A percentile compares a stretch with the other conserved stretches of the same genome.
These are phyloP conservation scores for Andrena cerasifolii DNA, from an alignment of 1,140 invertebrate genomes.

Conservation along the genomic window DNA sequence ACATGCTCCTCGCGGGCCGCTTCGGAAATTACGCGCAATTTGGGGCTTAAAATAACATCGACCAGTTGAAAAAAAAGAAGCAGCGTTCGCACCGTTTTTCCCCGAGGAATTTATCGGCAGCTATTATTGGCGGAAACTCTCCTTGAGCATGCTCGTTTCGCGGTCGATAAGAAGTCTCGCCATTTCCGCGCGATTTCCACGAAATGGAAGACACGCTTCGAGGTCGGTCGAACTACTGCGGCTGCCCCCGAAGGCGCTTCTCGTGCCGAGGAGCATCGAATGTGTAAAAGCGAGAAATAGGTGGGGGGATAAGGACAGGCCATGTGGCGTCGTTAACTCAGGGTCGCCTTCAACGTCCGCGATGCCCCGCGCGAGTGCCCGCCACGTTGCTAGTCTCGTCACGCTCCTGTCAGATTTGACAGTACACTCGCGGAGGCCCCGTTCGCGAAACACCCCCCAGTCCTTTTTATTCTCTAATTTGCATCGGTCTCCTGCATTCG, in stretches of 20 bases:
- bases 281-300: not conserved
- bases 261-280: constrained; percentile 5
- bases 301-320: constrained; percentile 43
- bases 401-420: not conserved
- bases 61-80: too few species aligned
- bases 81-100: too few species aligned
- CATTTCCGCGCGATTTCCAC: not conserved
- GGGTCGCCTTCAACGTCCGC: constrained; percentile 3
- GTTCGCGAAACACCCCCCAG: too few species aligned
- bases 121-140: not conserved
- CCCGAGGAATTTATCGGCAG: too few species aligned
- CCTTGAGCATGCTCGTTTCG: not conserved
- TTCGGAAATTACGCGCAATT: not conserved
- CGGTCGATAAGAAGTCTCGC: not conserved
- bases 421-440: not conserved
- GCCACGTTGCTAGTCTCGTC: not conserved
- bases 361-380: not conserved
- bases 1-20: not conserved
- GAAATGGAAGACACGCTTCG: not conserved
- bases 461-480: not conserved
- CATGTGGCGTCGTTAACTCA: constrained; percentile 40
- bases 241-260: not conserved
- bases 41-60: too few species aligned
- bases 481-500: too few species aligned
- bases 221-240: not conserved